Percentiles rank a stretch among this genome's conserved stretches.
Evolutionary conservation across 2,797 vertebrate genomes (phyloP).

Genomic region (Tangara arthus): DNA sequence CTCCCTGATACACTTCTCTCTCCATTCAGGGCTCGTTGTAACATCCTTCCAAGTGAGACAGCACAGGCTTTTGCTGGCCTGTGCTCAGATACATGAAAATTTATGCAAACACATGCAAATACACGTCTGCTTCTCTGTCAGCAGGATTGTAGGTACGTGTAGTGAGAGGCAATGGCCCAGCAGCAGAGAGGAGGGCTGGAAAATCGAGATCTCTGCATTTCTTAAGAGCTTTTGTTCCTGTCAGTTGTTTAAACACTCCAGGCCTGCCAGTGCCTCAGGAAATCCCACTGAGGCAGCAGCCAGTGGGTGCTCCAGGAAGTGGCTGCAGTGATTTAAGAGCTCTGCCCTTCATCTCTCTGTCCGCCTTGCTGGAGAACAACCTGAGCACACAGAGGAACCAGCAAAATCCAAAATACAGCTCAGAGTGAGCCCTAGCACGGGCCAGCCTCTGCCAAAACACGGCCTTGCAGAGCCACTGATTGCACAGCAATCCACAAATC

Average conservation of each 20-base stretch:
- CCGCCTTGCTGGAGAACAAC: not conserved
- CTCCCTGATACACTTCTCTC: not conserved
- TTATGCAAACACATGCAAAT: slow-evolving; percentile 64
- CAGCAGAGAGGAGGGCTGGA: not conserved
- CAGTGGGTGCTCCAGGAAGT: not conserved
- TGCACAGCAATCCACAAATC: slow-evolving; percentile 58
- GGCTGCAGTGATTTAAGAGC: not conserved
- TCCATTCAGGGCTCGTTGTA: not conserved
- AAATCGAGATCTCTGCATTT: not conserved
- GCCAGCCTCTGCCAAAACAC: not conserved
- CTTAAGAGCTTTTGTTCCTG: not conserved
- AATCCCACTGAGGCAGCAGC: not conserved
- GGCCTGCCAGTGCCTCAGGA: not conserved
- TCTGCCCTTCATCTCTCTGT: not conserved
- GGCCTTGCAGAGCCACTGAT: not conserved
- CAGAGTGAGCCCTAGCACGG: not conserved
- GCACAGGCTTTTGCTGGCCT: not conserved
- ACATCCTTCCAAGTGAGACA: not conserved
- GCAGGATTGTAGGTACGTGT: not conserved
- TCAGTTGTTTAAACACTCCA: not conserved
- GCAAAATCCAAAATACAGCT: fast-evolving
- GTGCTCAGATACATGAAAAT: slow-evolving; percentile 33
- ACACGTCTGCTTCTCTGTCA: not conserved
- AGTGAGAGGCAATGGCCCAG: not conserved
- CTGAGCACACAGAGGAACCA: not conserved